Conservation (phyloP, 2,888 invertebrate genomes). For the Pemphredon lugubris region DNA sequence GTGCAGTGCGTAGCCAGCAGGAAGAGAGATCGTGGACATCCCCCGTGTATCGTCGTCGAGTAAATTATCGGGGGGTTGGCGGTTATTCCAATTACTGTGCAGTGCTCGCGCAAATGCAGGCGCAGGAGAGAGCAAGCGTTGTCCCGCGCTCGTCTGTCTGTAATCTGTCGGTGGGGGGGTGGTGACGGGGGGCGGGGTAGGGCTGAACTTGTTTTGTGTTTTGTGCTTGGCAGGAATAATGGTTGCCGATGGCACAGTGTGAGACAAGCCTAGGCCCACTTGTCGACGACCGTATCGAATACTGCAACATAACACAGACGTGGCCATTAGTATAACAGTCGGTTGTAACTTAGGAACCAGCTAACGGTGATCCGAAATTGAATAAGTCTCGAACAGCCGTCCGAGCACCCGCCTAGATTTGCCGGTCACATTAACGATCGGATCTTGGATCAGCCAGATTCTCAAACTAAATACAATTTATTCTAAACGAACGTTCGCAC, state of each 20-base stretch:
- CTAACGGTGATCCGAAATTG: background rate
- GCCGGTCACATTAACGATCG: constrained; percentile 19
- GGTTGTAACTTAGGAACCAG: background rate
- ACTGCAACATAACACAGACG: constrained; percentile 74
- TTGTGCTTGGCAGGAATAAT: constrained; percentile 34
- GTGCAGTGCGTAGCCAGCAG: constrained; percentile 33
- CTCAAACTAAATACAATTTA: constrained; percentile 12
- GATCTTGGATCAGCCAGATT: constrained; percentile 19
- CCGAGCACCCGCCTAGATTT: background rate
- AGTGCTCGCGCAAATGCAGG: constrained; percentile 8
- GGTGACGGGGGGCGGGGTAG: no score
- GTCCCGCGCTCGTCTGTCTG: constrained; percentile 25
- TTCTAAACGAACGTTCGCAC: constrained; percentile 12
- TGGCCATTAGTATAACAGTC: constrained; percentile 41
- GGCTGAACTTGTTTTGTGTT: constrained; percentile 23
- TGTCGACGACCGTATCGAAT: constrained; percentile 69
- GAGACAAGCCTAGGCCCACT: constrained; percentile 58
- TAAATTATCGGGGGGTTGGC: constrained; percentile 36
- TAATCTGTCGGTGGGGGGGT: no score
- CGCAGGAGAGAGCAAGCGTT: constrained; percentile 16
- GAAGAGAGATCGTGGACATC: constrained; percentile 3
- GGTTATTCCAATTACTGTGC: constrained; percentile 29
- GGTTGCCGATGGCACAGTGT: constrained; percentile 37
- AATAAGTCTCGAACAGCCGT: background rate
- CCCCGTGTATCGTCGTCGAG: constrained; percentile 30